Percentiles rank a stretch among this genome's conserved stretches.
Conservation (phyloP, 2,888 invertebrate genomes). For the Sarcophaga carnaria region DNA sequence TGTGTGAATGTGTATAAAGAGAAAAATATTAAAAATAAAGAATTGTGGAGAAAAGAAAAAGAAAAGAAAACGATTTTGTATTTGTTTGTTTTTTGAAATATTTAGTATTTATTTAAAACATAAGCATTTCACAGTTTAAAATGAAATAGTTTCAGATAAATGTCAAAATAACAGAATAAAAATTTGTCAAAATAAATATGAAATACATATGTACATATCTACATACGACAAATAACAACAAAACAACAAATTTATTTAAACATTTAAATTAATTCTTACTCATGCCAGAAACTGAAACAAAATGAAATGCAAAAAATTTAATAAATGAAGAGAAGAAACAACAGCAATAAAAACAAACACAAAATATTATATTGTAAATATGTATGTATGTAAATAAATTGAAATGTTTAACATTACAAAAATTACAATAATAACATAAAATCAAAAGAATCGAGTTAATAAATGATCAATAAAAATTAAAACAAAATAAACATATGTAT, state of each 20-base stretch:
- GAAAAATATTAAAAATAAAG: too few species aligned
- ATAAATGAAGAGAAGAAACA: background rate
- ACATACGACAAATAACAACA: slow-evolving; percentile 6
- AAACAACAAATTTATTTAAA: slow-evolving; percentile 32
- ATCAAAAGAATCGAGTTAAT: background rate
- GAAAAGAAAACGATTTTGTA: too few species aligned
- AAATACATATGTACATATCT: slow-evolving; percentile 21
- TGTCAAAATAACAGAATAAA: slow-evolving; percentile 50
- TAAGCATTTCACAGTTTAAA: slow-evolving; percentile 37
- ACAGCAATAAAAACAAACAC: too few species aligned
- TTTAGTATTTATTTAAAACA: background rate
- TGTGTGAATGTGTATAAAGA: background rate
- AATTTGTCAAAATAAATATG: slow-evolving; percentile 45
- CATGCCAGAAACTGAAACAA: background rate
- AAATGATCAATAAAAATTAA: background rate
- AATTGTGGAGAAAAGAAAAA: too few species aligned
- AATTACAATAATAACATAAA: background rate
- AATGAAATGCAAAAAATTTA: background rate
- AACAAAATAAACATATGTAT: slow-evolving; percentile 35
- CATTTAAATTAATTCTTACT: slow-evolving; percentile 12
- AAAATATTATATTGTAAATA: too few species aligned
- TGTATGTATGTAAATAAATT: slow-evolving; percentile 29
- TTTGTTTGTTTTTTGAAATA: too few species aligned
- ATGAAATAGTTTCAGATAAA: slow-evolving; percentile 33
- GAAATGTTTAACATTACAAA: slow-evolving; percentile 27